Base-by-base conservation (phyloP, 2,797 vertebrate species). In the Pagetopsis macropterus region DNA sequence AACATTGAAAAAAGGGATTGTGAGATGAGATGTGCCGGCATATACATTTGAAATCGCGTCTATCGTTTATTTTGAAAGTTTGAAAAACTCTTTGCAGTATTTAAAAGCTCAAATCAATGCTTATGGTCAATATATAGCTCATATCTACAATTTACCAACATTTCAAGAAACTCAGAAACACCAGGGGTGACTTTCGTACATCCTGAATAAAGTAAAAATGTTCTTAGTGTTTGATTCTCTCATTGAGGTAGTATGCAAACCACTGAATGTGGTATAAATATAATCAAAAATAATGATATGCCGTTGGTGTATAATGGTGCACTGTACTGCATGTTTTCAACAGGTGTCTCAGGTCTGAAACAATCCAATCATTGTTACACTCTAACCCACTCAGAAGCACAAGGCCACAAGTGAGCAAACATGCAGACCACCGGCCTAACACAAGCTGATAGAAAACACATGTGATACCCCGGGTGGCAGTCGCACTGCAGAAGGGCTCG, bases 311-410 rank as follows among this genome's bases (percentile, higher is more conserved):
- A 50, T 44, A 65, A 55, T 44, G 52, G 3, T 45, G 43, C 40
- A 14, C 70, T 69, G 63, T 55, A 21, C 9, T 43, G 46, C 40
- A 21, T 58, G 33, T 37, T 37, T 37, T 9, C 33, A 37, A 21
- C 83, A 81, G 70, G 74, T 72, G 56, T 55, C 52, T 31, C 19
- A 9, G 7, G 33, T 43, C 33, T 44, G 46, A 79, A 78, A 81
- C 79, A 84, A 60, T 58, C 52, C 41, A 40, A 10, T 73, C 59
- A 59, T 65, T 79, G 68, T 87, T 72, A 0, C 0, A 14, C 60
- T 55, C 6, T 1, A 48, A 61, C 23, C 13, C 49, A 33, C 61
- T 43, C 45, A 31, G 40, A 17, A 27, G 33, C 41, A 40, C 59
- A 70, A 0, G 72, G 44, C 52, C 75, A 55, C 48, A 58, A 64